Base-by-base conservation (phyloP, 2,113 vertebrate species). In the Hoplias malabaricus region DNA sequence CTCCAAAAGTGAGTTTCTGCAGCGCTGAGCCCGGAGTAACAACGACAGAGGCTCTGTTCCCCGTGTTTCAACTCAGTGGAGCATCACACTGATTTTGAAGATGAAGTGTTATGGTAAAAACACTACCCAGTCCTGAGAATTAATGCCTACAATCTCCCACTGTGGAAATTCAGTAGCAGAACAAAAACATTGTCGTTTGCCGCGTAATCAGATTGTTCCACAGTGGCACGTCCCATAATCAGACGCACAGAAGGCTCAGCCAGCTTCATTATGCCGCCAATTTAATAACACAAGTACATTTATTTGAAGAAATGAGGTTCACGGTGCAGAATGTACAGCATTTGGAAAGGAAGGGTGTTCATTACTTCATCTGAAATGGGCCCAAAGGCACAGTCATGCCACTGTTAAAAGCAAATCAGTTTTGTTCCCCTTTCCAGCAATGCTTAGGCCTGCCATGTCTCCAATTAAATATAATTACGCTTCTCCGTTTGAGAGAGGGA, bases 401-500 rank as follows among this genome's bases (percentile, higher is more conserved):
- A 31, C 29, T 43, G 65, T 25, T 63, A 9, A 36, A 63, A 36
- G 7, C 59, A 36, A 36, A 36, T 36, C 21, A 33, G 31, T 14
- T 43, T 25, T 25, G 38, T 29, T 31, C 16, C 38, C 14, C 40
- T 43, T 42, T 25, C 21, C 9, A 42, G 21, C 6, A 40, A 67
- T 27, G 12, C 34, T 67, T 43, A 42, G 38, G 34, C n/a, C 25
- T 42, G 36, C 33, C 21, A 43, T 27, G 38, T 40, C 57, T 61
- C 23, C 42, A 25, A 68, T 68, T 43, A 29, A 46, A 68, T 19
- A 46, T 68, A 43, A 68, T 46, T 68, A 46, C 65, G 46, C 5
- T 68, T 68, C n/a, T 10, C 25, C 12, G 29, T 4, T 46, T 40
- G 25, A 27, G 23, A n/a, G 38, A 43, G 31, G 65, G 10, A 70